A percentile compares a stretch with the other conserved stretches of the same genome.
These are phyloP conservation scores for Conomelus anceps DNA, from an alignment of 2,888 invertebrate species.

Conservation along the genomic window DNA sequence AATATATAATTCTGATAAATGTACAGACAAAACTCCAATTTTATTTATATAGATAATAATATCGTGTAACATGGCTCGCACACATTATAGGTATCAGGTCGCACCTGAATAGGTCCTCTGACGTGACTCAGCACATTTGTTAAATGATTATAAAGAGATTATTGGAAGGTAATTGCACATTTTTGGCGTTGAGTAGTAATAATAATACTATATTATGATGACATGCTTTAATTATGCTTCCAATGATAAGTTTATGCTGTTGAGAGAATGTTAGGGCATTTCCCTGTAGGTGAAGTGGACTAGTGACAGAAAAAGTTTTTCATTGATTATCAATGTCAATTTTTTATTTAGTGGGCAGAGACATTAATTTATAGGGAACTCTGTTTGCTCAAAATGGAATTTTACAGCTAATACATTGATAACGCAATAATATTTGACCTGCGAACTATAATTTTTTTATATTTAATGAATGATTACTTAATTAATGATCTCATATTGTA, in stretches of 20 bases:
- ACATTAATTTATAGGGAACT: neutral
- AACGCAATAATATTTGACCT: neutral
- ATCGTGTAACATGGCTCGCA: no score
- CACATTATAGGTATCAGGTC: no score
- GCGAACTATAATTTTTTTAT: neutral
- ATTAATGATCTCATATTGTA: neutral
- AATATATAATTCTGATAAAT: no score
- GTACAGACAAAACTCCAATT: no score
- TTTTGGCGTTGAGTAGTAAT: no score
- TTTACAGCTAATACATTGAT: neutral
- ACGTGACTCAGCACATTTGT: no score
- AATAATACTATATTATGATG: no score
- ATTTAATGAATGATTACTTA: neutral
- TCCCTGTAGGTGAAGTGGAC: neutral
- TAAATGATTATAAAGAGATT: no score
- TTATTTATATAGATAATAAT: no score
- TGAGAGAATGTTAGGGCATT: neutral
- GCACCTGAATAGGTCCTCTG: no score
- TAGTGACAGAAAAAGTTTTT: neutral
- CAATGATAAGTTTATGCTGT: neutral
- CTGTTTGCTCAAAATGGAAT: neutral
- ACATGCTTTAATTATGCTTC: no score
- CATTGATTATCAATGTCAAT: neutral
- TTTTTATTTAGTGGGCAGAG: neutral
- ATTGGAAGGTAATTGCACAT: no score